Evolutionary conservation across 2,113 vertebrate genomes (phyloP).

Genomic region (Corythaeola cristata): DNA sequence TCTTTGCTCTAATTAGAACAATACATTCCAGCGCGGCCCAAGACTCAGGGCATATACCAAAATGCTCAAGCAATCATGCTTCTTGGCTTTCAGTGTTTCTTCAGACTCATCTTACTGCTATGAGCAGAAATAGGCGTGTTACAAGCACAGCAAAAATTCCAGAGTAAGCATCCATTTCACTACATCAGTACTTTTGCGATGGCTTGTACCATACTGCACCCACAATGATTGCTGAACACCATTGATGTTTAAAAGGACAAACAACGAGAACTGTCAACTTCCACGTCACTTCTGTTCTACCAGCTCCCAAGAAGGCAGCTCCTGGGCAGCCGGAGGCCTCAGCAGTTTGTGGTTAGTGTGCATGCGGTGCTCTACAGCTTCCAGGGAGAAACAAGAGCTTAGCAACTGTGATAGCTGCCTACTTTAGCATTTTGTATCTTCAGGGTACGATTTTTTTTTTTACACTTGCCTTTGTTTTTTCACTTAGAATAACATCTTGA

Average conservation of each 20-base stretch:
- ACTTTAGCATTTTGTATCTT: background rate
- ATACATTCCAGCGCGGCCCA: background rate
- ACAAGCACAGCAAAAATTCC: background rate
- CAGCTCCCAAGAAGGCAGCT: background rate
- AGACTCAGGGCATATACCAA: background rate
- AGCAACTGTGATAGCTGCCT: background rate
- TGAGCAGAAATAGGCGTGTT: background rate
- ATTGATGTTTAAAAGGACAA: background rate
- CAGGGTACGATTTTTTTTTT: background rate
- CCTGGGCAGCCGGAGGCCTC: background rate
- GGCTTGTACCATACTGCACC: background rate
- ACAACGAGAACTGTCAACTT: background rate
- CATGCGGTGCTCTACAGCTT: background rate
- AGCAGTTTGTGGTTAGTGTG: background rate
- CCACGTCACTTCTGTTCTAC: background rate
- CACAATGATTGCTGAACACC: background rate
- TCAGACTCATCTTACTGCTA: background rate
- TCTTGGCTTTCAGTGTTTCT: background rate
- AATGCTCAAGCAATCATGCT: accelerated
- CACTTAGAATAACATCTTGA: background rate
- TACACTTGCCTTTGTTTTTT: background rate
- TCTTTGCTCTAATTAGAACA: background rate
- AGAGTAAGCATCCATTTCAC: background rate
- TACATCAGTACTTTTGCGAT: background rate
- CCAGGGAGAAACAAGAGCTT: background rate